Percentiles rank a stretch among this genome's conserved stretches.
These are phyloP conservation scores for Doryteuthis pealeii DNA, from an alignment of 1,140 invertebrate species.

Conservation along the genomic window DNA sequence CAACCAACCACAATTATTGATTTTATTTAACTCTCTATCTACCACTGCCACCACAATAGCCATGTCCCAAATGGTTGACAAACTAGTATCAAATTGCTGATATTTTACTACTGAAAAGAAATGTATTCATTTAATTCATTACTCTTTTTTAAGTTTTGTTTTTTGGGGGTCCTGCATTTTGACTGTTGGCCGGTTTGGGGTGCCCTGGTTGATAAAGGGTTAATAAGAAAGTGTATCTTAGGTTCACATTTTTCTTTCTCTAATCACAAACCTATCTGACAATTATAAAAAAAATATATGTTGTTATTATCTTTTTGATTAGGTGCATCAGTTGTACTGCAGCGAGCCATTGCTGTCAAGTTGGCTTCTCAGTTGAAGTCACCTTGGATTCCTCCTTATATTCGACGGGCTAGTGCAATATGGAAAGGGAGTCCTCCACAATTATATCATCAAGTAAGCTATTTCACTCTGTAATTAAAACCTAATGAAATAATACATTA, in stretches of 20 bases:
- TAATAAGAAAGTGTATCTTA: not conserved
- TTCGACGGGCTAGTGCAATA: constrained; percentile 49
- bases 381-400: constrained; percentile 55
- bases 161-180: too few relatives aligned
- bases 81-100: too few relatives aligned
- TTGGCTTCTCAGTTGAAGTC: constrained; percentile 41
- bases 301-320: constrained; percentile 9
- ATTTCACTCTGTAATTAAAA: not conserved
- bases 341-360: constrained; percentile 48
- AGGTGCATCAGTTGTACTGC: constrained; percentile 55
- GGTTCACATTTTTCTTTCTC: not conserved
- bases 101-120: too few relatives aligned
- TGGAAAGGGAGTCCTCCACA: constrained; percentile 45
- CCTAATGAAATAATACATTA: too few relatives aligned
- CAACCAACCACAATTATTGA: too few relatives aligned
- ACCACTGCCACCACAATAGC: too few relatives aligned
- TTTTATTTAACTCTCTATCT: too few relatives aligned
- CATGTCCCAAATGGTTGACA: too few relatives aligned
- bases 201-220: too few relatives aligned
- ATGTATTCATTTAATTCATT: too few relatives aligned
- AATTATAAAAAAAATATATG: not conserved
- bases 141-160: too few relatives aligned
- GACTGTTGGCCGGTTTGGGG: constrained; percentile 23
- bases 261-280: not conserved
- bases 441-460: constrained; percentile 50